Percentiles rank a stretch among this genome's conserved stretches.
These are phyloP conservation scores for Paragorgia papillata DNA, from an alignment of 92 coral and sea anemone genomes.

Conservation along the genomic window DNA sequence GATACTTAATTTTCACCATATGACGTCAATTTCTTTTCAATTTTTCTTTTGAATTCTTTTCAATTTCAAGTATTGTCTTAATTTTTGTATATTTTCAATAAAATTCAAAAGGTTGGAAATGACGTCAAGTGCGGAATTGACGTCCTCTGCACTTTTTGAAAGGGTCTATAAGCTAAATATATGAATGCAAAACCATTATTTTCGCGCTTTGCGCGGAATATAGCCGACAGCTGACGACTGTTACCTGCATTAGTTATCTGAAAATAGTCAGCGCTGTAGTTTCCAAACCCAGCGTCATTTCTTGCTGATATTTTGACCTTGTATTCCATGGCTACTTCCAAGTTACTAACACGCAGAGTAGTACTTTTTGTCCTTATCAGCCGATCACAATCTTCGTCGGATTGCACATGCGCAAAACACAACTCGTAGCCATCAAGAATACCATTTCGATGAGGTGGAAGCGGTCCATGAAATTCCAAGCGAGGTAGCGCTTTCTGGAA, in stretches of 20 bases:
- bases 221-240: no score
- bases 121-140: no score
- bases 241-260: conserved; percentile 38
- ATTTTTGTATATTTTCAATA: no score
- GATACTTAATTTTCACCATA: no score
- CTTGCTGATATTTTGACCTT: conserved; percentile 16
- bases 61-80: no score
- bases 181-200: no score
- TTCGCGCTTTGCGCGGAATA: no score
- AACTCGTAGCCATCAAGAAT: conserved; percentile 19
- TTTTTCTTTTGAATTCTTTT: no score
- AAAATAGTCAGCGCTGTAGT: conserved; percentile 25
- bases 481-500: not conserved
- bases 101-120: no score
- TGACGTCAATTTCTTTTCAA: no score
- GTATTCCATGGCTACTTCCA: conserved; percentile 8
- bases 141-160: no score
- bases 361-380: not conserved
- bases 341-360: not conserved
- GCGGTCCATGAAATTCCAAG: conserved; percentile 20
- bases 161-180: no score
- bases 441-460: conserved; percentile 7
- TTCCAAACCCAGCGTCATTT: conserved; percentile 21
- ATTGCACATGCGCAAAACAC: conserved; percentile 2
- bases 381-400: conserved; percentile 13